Evolutionary conservation across 2,113 vertebrate genomes (phyloP), one percentile per base, ranked within the genome.

Genomic region (Chroicocephalus ridibundus): DNA sequence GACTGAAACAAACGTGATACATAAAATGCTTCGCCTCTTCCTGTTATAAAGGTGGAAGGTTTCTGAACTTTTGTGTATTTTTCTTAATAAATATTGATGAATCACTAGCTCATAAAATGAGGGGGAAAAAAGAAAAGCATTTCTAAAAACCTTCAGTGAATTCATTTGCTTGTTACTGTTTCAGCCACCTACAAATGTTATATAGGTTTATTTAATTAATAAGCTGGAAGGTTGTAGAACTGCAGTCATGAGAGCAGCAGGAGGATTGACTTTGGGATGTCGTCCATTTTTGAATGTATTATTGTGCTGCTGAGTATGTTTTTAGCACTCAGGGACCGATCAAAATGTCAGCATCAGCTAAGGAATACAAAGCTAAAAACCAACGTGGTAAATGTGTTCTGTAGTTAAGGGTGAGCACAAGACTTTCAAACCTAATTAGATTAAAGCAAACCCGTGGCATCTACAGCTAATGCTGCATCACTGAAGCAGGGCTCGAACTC

Each of bases 41-140:
- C 31, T 77, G 6, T 62, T 65, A 15, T 29, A n/a, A 49, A 82
- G 11, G 8, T 19, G n/a, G 32, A 70, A 51, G 5, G 2, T 47
- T 93, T 93, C 7, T 80, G 12, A 68, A 22, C 15, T 36, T 2
- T 18, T 51, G 15, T 22, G 5, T 13, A 0, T 4, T n/a, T 3
- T 68, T 42, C 86, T 60, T 16, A 55, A 88, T 74, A 82, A 51
- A 70, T 38, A n/a, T 19, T 36, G 54, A 65, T 46, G 16, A 85
- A 52, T 74, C 6, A 4, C 34, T 68, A 46, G 17, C 25, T 83
- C 52, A 72, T 34, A 62, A 94, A 85, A 44, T 6, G 6, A 8
- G 2, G 5, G 4, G 1, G 0, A 4, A 24, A 26, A 13, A 17
- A 57, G 12, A 29, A n/a, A 25, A 78, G 2, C 17, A 75, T 38